These are phyloP conservation scores for Festucalex cinctus DNA, from an alignment of 2,113 vertebrate genomes.

Conservation along the genomic window DNA sequence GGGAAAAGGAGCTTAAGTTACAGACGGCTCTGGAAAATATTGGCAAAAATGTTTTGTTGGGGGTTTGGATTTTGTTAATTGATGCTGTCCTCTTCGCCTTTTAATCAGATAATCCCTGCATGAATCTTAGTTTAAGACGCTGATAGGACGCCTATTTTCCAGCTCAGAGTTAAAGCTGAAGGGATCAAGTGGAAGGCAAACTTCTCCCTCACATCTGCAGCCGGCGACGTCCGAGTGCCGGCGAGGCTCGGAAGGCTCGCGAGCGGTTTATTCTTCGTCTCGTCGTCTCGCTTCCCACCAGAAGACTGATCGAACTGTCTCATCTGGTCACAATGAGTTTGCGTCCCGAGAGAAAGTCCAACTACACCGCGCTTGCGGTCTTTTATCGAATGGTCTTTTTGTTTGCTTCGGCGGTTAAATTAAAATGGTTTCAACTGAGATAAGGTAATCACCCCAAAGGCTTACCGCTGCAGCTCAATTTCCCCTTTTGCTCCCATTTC, in stretches of 20 bases:
- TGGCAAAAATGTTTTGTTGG: constrained; percentile 18
- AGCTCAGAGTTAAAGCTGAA: constrained; percentile 33
- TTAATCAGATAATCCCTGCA: constrained; percentile 71
- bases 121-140: constrained; percentile 74
- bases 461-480: constrained; percentile 49
- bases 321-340: constrained; percentile 59
- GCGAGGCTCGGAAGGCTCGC: not conserved
- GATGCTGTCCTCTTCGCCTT: constrained; percentile 65
- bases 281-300: constrained; percentile 51
- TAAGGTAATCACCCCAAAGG: constrained; percentile 44
- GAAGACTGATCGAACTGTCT: constrained; percentile 51
- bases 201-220: constrained; percentile 23
- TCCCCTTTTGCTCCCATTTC: constrained; percentile 24
- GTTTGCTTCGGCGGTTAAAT: constrained; percentile 46
- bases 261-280: constrained; percentile 50
- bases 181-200: constrained; percentile 65
- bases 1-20: not conserved
- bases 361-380: constrained; percentile 26
- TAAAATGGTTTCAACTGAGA: constrained; percentile 42
- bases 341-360: constrained; percentile 42
- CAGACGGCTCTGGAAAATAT: not conserved
- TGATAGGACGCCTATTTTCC: constrained; percentile 62
- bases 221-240: constrained; percentile 23
- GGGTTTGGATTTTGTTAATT: constrained; percentile 72
- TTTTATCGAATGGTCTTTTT: constrained; percentile 41